phyloP scores from a whole-genome alignment of 35 echinoderm and acorn worm species.

The Heliocidaris tuberculata region DNA sequence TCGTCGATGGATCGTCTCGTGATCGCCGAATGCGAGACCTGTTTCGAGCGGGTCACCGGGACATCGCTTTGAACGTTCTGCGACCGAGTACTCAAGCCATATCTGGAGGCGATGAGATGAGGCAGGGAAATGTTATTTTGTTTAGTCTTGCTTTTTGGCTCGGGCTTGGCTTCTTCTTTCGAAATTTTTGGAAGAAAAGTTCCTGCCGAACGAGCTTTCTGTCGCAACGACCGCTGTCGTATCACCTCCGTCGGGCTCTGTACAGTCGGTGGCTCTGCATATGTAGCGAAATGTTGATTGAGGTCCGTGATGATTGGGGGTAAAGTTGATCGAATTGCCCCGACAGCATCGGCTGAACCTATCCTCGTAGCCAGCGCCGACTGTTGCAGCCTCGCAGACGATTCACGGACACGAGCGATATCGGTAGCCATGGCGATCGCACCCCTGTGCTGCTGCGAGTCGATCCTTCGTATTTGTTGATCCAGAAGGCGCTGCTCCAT shows the following conservation, averaged over 20 bases:
- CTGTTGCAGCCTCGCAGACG: not conserved
- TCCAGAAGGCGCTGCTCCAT: conserved; percentile 24
- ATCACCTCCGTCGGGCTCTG: conserved; percentile 21
- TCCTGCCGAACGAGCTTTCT: conserved; percentile 16
- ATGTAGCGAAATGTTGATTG: not conserved
- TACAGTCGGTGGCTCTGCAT: not conserved
- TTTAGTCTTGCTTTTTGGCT: conserved; percentile 18
- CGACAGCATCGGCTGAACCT: not conserved
- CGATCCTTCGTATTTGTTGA: not conserved
- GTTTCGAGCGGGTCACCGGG: not conserved
- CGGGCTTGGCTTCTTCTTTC: not conserved
- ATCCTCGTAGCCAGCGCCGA: not conserved
- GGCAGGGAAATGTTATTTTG: not conserved
- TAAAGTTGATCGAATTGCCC: not conserved
- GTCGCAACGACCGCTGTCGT: not conserved
- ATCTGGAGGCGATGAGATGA: not conserved
- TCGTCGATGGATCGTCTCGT: conserved; percentile 19
- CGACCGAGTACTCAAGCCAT: not conserved
- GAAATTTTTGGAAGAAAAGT: conserved; percentile 20
- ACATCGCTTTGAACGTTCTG: not conserved
- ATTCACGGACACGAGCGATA: conserved; percentile 23
- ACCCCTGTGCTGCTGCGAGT: not conserved
- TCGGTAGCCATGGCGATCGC: conserved; percentile 16
- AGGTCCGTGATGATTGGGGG: not conserved
- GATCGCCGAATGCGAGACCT: not conserved